Evolutionary conservation across 1,140 invertebrate genomes (phyloP).

Genomic region (Drosophila nannoptera): DNA sequence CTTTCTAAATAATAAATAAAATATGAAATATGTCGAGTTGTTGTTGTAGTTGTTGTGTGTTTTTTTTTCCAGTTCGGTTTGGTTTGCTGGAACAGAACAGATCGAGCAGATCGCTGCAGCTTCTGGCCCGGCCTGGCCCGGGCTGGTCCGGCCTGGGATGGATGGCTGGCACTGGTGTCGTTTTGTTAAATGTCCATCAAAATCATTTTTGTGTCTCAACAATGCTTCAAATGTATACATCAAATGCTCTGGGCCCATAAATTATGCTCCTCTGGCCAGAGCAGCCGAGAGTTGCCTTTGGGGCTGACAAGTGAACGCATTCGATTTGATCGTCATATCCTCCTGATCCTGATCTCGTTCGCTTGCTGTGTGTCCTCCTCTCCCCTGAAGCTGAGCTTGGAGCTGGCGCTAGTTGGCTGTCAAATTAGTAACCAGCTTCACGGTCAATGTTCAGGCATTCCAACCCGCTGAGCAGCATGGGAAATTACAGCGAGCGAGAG

Average conservation of each 20-base stretch:
- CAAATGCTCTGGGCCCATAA: slow-evolving; percentile 67
- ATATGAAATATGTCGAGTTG: slow-evolving; percentile 75
- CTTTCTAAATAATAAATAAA: slow-evolving; percentile 78
- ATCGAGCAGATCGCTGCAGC: slow-evolving; percentile 19
- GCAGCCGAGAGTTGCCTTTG: slow-evolving; percentile 58
- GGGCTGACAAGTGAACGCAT: slow-evolving; percentile 60
- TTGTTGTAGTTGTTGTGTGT: slow-evolving; percentile 22
- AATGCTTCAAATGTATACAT: slow-evolving; percentile 73
- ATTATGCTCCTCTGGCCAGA: slow-evolving; percentile 60
- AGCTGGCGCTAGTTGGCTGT: slow-evolving; percentile 70
- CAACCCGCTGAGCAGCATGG: slow-evolving; percentile 25
- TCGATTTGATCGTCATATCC: slow-evolving; percentile 21
- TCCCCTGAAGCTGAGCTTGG: not conserved
- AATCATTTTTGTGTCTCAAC: slow-evolving; percentile 75
- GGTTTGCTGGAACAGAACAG: slow-evolving; percentile 26
- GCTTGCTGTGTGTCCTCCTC: slow-evolving; percentile 8
- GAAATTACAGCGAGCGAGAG: not conserved
- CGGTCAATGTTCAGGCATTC: slow-evolving; percentile 46
- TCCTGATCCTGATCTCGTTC: not conserved
- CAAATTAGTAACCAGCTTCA: slow-evolving; percentile 70
- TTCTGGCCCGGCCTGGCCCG: not conserved
- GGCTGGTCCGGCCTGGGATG: too few relatives aligned
- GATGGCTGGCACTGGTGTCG: slow-evolving; percentile 55
- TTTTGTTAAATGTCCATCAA: slow-evolving; percentile 78
- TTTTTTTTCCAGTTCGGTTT: not conserved